phyloP scores from a whole-genome alignment of 2,797 vertebrate genomes.

The Hybognathus amarus region DNA sequence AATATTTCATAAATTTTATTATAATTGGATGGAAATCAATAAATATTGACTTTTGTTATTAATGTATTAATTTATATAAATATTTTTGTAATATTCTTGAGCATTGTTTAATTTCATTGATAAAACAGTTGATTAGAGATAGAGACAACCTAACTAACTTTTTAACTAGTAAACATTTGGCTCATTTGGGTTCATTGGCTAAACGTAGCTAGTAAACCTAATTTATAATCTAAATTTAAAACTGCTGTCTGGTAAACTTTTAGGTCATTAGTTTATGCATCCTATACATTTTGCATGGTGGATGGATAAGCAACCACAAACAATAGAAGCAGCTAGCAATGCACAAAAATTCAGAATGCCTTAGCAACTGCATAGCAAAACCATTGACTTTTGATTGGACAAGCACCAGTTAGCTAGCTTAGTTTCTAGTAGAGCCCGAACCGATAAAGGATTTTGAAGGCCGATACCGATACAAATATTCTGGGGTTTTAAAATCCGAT shows the following conservation, averaged over 20 bases:
- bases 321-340: background rate
- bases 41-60: background rate
- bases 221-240: constrained; percentile 28
- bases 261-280: background rate
- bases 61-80: background rate
- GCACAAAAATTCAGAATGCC: background rate
- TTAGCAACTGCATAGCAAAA: too few species aligned
- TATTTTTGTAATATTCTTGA: background rate
- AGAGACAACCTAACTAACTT: background rate
- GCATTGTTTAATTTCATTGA: background rate
- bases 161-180: background rate
- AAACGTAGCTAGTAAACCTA: constrained; percentile 25
- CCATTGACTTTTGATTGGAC: background rate
- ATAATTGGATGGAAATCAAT: background rate
- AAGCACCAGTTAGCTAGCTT: background rate
- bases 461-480: too few species aligned
- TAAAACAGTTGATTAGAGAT: background rate
- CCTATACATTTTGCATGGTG: background rate
- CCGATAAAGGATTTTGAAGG: too few species aligned
- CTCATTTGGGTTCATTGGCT: background rate
- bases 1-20: background rate
- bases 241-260: background rate
- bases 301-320: background rate
- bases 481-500: too few species aligned
- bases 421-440: too few species aligned